phyloP scores from a whole-genome alignment of 2,888 invertebrate genomes.

The Polietes domitor region DNA sequence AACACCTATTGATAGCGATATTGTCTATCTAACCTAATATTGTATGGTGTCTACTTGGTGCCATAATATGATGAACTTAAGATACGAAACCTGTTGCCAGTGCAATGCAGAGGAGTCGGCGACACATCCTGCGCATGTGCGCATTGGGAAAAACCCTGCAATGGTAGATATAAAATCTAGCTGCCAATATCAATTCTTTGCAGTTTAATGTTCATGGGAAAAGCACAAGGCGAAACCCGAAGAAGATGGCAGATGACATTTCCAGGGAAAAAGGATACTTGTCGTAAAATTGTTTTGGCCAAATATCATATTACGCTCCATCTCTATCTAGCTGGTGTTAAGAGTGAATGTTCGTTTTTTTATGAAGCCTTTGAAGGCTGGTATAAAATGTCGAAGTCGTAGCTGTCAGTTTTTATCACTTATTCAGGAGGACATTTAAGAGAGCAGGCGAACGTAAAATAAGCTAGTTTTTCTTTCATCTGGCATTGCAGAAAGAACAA shows the following conservation, averaged over 20 bases:
- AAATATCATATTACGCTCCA: constrained; percentile 18
- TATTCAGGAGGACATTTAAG: background rate
- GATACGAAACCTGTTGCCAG: constrained; percentile 57
- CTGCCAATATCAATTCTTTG: constrained; percentile 10
- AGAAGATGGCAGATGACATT: background rate
- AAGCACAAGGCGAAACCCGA: background rate
- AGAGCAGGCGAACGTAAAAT: too few species aligned
- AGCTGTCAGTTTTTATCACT: background rate
- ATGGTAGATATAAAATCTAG: constrained; percentile 10
- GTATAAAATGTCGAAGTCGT: constrained; percentile 9
- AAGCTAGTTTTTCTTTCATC: too few species aligned
- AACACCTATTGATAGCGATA: constrained; percentile 60
- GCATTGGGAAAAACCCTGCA: background rate
- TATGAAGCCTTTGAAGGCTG: background rate
- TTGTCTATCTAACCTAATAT: constrained; percentile 60
- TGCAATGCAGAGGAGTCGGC: background rate
- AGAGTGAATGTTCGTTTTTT: background rate
- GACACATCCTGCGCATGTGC: background rate
- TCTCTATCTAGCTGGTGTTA: background rate
- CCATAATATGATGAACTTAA: constrained; percentile 63
- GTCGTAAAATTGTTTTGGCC: background rate
- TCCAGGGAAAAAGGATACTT: background rate
- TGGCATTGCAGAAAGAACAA: too few species aligned
- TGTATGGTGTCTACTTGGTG: constrained; percentile 58
- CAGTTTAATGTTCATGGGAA: constrained; percentile 21